phyloP scores from a whole-genome alignment of 2,113 vertebrate genomes.

The Stegostoma tigrinum region DNA sequence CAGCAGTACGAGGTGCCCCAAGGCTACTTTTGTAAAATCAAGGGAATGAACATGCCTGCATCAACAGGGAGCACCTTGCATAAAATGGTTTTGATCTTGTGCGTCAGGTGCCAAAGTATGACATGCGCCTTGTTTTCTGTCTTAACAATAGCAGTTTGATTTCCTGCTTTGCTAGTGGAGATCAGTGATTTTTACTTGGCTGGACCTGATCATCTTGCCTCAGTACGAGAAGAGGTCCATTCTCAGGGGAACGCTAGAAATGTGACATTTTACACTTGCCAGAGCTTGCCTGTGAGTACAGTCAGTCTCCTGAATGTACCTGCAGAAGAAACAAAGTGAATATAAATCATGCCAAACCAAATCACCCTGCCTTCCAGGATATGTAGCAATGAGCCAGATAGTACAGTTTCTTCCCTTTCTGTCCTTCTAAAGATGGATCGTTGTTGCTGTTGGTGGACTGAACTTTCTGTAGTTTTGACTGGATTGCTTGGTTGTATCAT shows the following conservation, averaged over 20 bases:
- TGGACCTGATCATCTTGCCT: not conserved
- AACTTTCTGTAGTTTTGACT: not conserved
- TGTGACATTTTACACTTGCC: not conserved
- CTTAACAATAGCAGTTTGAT: not conserved
- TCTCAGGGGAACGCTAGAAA: not conserved
- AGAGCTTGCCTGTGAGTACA: not conserved
- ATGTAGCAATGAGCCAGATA: not conserved
- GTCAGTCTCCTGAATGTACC: not conserved
- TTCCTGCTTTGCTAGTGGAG: not conserved
- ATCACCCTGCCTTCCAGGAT: not conserved
- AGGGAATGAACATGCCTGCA: not conserved
- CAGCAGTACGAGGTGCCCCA: not conserved
- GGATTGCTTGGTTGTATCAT: not conserved
- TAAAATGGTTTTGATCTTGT: not conserved
- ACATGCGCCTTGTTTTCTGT: not conserved
- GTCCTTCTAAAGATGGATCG: not conserved
- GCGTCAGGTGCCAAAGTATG: not conserved
- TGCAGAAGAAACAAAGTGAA: not conserved
- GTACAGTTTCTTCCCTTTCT: too few relatives aligned
- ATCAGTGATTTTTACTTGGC: not conserved
- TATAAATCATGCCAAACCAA: not conserved
- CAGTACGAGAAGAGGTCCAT: not conserved
- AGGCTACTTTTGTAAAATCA: not conserved
- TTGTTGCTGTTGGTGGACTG: not conserved
- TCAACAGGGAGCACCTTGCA: not conserved